phyloP scores from a whole-genome alignment of 2,888 invertebrate genomes.

The Parthenolecanium corni region DNA sequence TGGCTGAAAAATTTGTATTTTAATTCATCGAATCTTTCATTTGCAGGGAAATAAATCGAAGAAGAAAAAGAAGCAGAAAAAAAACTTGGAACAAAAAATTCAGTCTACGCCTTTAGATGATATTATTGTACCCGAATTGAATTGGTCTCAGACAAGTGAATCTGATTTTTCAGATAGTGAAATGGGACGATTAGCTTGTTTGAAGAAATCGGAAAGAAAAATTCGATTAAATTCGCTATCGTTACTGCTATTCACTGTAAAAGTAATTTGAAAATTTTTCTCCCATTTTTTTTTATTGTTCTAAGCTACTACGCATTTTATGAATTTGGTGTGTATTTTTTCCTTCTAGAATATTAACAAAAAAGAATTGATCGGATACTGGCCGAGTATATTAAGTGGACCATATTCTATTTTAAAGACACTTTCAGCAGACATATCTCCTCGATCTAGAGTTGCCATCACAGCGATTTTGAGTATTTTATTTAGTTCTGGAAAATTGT shows the following conservation, averaged over 20 bases:
- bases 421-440: slow-evolving; percentile 9
- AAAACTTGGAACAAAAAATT: slow-evolving; percentile 6
- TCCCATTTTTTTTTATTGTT: not conserved
- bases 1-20: not conserved
- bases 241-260: slow-evolving; percentile 8
- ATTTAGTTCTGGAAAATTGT: slow-evolving; percentile 18
- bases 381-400: slow-evolving; percentile 18
- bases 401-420: slow-evolving; percentile 23
- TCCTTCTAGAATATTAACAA: slow-evolving; percentile 5
- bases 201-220: slow-evolving; percentile 11
- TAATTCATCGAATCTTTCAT: not conserved
- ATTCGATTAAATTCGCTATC: slow-evolving; percentile 13
- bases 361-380: slow-evolving; percentile 19
- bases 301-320: not conserved
- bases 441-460: slow-evolving; percentile 5
- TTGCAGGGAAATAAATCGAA: not conserved
- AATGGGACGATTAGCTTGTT: not conserved
- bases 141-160: slow-evolving; percentile 20
- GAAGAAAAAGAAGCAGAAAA: slow-evolving; percentile 15
- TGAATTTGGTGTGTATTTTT: not conserved
- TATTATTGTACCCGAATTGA: not conserved
- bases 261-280: slow-evolving; percentile 4
- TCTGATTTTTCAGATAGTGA: slow-evolving; percentile 25
- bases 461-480: slow-evolving; percentile 7
- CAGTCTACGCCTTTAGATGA: slow-evolving; percentile 17